Conservation (phyloP, 1,140 invertebrate species). For the Drosophila elegans region DNA sequence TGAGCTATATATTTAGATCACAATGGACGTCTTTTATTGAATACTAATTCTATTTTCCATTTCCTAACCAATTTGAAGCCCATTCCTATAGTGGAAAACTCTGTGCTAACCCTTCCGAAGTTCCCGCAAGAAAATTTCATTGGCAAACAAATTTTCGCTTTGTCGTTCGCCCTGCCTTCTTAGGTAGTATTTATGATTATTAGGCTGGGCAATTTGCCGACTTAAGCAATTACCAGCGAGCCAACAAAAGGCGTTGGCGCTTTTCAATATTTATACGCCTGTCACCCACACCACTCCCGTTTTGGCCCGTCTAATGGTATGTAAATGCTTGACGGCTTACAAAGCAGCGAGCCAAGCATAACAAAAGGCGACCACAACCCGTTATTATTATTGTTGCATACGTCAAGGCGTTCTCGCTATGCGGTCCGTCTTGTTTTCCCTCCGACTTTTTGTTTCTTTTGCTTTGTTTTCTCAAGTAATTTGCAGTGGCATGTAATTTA, state of each 20-base stretch:
- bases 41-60: not conserved
- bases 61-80: constrained; percentile 2
- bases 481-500: constrained; percentile 60
- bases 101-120: not conserved
- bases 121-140: not conserved
- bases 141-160: constrained; percentile 17
- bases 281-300: constrained; percentile 8
- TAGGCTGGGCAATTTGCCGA: constrained; percentile 62
- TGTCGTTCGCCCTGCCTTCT: not conserved
- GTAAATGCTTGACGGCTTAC: constrained; percentile 65
- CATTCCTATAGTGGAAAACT: not conserved
- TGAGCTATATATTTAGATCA: not conserved
- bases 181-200: constrained; percentile 58
- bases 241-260: constrained; percentile 57
- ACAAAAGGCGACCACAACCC: constrained; percentile 57
- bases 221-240: constrained; percentile 61
- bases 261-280: constrained; percentile 65
- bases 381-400: constrained; percentile 69
- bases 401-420: constrained; percentile 42
- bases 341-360: constrained; percentile 40
- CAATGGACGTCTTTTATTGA: not conserved
- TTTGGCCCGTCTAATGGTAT: constrained; percentile 50
- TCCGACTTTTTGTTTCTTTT: constrained; percentile 24
- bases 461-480: constrained; percentile 64
- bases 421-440: constrained; percentile 33